Base-by-base conservation (phyloP, 2,797 vertebrate species). In the Mico argentatus region DNA sequence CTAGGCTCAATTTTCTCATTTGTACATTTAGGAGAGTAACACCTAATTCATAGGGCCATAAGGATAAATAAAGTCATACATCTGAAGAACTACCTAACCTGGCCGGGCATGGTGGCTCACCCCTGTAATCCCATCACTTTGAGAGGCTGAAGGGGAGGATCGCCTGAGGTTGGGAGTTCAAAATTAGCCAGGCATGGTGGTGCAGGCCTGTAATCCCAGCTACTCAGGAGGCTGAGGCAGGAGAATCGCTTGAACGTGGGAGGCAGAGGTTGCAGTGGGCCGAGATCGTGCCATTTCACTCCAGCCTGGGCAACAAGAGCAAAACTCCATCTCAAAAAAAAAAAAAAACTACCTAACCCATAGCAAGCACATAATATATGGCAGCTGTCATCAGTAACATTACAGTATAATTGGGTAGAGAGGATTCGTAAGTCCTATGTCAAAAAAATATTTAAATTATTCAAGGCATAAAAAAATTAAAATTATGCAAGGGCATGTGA, bases 381-480 rank as follows among this genome's bases (percentile, higher is more conserved):
- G 17, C 52, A 22, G 20, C 39, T 70, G 3, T 30, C 64, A 64
- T 82, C 22, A 13, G 48, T 59, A 67, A 50, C 10, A 59, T 39
- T 52, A 90, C 13, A 44, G 59, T 46, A 52, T 39, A 39, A 22
- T 33, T 26, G 22, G 27, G 30, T 12, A 41, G 67, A 41, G 36
- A 84, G 44, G n/a, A 30, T 14, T 81, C 33, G 3, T 30, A 48
- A 72, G 70, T n/a, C 27, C 70, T 7, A 2, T 76, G 82, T 82
- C 72, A 27, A 81, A 88, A 85, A 61, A 72, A 27, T 26, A 67
- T 77, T n/a, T n/a, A 72, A n/a, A 30, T 73, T 88, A 80, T 46
- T 84, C 26, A 94, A 85, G 64, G n/a, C 36, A 36, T 92, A 77
- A 91, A 61, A 80, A 87, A 92, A 52, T 67, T 81, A 41, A 59